These are phyloP conservation scores for Perccottus glenii DNA, from an alignment of 2,113 vertebrate genomes.

Conservation along the genomic window DNA sequence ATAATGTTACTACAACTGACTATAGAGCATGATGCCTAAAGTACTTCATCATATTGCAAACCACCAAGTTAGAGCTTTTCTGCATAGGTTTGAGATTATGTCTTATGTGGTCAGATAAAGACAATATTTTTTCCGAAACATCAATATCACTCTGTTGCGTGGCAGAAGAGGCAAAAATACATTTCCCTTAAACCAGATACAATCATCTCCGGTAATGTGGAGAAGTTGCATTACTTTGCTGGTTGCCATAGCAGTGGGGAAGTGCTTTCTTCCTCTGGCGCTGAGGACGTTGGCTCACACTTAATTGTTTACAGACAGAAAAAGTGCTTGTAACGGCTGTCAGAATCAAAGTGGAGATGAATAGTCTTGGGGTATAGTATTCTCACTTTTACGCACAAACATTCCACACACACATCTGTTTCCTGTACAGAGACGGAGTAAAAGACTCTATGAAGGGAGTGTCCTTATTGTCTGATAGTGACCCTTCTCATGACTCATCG, in stretches of 20 bases:
- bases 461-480: constrained; percentile 45
- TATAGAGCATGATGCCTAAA: no score
- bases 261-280: background rate
- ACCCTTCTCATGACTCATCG: constrained; percentile 70
- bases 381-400: constrained; percentile 9
- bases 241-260: constrained; percentile 21
- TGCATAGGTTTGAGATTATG: no score
- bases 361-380: background rate
- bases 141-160: background rate
- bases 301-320: background rate
- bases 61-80: no score
- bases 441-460: constrained; percentile 52
- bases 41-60: no score
- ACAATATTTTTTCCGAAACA: no score
- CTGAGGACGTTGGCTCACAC: background rate
- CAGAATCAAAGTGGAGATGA: background rate
- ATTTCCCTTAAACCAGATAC: constrained; percentile 32
- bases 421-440: constrained; percentile 60
- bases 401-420: constrained; percentile 69
- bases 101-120: no score
- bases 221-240: background rate
- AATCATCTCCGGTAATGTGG: background rate
- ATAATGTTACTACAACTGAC: no score
- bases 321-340: background rate
- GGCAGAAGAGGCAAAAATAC: background rate